Evolutionary conservation across 2,113 vertebrate genomes (phyloP).

Genomic region (Cichladusa arquata): DNA sequence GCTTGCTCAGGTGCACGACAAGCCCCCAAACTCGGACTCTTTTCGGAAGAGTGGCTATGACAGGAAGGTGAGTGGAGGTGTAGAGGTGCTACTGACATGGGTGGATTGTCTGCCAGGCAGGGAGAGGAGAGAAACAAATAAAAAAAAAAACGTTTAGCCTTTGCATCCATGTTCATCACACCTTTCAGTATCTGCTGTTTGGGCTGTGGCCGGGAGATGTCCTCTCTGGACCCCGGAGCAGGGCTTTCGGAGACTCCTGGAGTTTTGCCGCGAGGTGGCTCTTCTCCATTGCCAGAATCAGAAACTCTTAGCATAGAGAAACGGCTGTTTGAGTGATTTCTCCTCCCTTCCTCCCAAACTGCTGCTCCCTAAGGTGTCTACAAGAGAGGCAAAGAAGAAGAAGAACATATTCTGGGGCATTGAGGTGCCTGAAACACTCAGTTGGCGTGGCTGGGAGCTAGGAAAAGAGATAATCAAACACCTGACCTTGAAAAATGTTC

Average conservation of each 20-base stretch:
- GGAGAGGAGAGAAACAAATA: background rate
- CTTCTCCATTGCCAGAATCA: background rate
- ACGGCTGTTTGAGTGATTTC: background rate
- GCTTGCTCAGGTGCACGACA: background rate
- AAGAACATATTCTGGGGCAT: conserved; percentile 80
- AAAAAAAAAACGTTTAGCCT: background rate
- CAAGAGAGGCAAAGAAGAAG: conserved; percentile 39
- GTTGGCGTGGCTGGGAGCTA: conserved; percentile 86
- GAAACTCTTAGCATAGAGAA: background rate
- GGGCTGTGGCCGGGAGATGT: background rate
- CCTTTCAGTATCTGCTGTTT: background rate
- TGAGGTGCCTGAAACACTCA: conserved; percentile 78
- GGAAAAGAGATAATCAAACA: conserved; percentile 81
- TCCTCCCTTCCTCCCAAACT: background rate
- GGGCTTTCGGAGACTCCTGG: background rate
- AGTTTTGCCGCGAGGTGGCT: background rate
- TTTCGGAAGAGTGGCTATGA: background rate
- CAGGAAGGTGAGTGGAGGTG: conserved; percentile 19
- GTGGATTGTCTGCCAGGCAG: background rate
- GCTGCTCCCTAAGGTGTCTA: background rate
- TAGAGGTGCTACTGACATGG: background rate
- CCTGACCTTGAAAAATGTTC: conserved; percentile 84
- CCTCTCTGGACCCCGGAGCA: background rate
- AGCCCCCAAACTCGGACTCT: background rate
- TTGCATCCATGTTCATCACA: background rate